A percentile compares a stretch with the other conserved stretches of the same genome.
These are phyloP conservation scores for Bombus picipes DNA, from an alignment of 1,140 invertebrate species.

Conservation along the genomic window DNA sequence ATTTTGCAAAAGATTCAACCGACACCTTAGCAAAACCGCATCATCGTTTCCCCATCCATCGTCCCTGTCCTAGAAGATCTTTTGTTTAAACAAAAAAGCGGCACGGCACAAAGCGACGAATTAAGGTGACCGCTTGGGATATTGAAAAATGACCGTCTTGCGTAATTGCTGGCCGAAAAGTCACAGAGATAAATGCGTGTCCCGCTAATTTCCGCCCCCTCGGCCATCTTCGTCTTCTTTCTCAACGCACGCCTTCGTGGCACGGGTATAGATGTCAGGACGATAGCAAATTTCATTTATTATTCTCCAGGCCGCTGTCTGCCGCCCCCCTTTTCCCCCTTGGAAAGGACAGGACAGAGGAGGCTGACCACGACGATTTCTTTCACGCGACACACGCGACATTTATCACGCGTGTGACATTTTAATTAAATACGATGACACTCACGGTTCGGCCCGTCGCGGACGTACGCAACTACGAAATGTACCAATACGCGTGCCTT, in stretches of 20 bases:
- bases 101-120: slow-evolving; percentile 10
- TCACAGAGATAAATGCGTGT: slow-evolving; percentile 54
- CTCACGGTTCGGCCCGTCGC: slow-evolving; percentile 52
- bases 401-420: slow-evolving; percentile 71
- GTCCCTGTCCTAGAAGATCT: background rate
- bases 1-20: background rate
- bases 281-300: slow-evolving; percentile 72
- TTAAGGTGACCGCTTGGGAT: slow-evolving; percentile 42
- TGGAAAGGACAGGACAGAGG: slow-evolving; percentile 25
- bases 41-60: background rate
- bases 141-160: slow-evolving; percentile 65
- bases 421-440: slow-evolving; percentile 73
- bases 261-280: slow-evolving; percentile 60
- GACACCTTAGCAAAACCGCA: background rate
- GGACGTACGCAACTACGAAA: slow-evolving; percentile 38
- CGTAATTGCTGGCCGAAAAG: slow-evolving; percentile 59
- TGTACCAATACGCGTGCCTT: slow-evolving; percentile 19
- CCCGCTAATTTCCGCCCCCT: slow-evolving; percentile 53
- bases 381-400: slow-evolving; percentile 68
- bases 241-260: slow-evolving; percentile 10
- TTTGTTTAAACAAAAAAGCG: slow-evolving; percentile 32
- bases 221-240: slow-evolving; percentile 16
- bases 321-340: background rate
- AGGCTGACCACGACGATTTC: slow-evolving; percentile 52
- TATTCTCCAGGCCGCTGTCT: slow-evolving; percentile 49